Percentiles rank a stretch among this genome's conserved stretches.
phyloP scores from a whole-genome alignment of 2,888 invertebrate genomes.

The Tetrapedia diversipes region DNA sequence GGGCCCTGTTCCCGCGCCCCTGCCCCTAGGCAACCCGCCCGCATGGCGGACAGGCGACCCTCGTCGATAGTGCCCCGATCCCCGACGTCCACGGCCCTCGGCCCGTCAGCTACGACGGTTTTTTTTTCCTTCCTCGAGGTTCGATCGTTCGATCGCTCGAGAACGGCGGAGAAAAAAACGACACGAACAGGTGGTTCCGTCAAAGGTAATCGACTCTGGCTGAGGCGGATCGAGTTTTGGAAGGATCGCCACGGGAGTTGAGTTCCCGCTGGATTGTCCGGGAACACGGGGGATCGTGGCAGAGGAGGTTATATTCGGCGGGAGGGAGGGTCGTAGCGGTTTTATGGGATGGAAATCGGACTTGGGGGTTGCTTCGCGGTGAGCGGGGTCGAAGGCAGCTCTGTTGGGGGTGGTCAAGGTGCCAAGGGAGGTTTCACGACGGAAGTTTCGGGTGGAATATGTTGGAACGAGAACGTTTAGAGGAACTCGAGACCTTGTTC shows the following conservation, averaged over 20 bases:
- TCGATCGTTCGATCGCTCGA: too few species aligned
- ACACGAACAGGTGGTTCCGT: constrained; percentile 70
- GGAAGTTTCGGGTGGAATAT: too few species aligned
- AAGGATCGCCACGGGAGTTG: neutral
- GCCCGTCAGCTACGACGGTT: constrained; percentile 27
- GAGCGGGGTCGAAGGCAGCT: too few species aligned
- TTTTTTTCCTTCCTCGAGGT: too few species aligned
- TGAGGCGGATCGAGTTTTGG: constrained; percentile 53
- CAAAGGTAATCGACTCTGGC: constrained; percentile 70
- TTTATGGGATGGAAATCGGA: neutral
- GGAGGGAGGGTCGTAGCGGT: too few species aligned
- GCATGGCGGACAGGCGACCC: constrained; percentile 1
- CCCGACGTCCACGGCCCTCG: neutral
- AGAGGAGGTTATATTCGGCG: too few species aligned
- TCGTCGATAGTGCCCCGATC: neutral
- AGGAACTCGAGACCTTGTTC: too few species aligned
- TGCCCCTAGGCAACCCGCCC: neutral
- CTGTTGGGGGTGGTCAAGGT: too few species aligned
- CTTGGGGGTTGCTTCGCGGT: too few species aligned
- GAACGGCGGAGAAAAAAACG: constrained; percentile 59
- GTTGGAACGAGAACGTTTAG: too few species aligned
- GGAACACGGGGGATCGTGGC: too few species aligned
- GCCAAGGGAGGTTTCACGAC: too few species aligned
- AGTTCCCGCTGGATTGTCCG: neutral
- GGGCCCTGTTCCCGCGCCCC: constrained; percentile 13